phyloP scores from a whole-genome alignment of 2,113 vertebrate genomes.

The Rafetus swinhoei region DNA sequence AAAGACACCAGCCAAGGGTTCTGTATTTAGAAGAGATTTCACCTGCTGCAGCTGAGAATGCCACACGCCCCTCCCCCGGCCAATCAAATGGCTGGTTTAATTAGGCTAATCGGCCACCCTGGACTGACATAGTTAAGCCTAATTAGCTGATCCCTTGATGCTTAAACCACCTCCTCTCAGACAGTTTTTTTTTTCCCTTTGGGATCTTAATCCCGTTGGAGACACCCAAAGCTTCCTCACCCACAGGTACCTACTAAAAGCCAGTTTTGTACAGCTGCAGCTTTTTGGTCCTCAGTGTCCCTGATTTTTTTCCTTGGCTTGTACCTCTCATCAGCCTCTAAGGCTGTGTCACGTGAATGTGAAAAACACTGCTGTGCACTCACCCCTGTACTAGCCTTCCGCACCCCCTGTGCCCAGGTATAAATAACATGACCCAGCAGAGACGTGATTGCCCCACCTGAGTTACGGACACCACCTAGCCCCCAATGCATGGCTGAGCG shows the following conservation, averaged over 20 bases:
- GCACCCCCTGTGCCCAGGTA: too few species aligned
- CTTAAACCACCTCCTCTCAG: neutral
- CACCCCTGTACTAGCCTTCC: too few species aligned
- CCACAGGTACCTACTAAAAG: neutral
- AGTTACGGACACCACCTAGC: too few species aligned
- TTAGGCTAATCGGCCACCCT: neutral
- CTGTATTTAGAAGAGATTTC: neutral
- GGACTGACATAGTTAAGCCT: neutral
- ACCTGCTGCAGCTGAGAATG: fast-evolving
- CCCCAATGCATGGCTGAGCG: too few species aligned
- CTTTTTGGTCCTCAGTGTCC: too few species aligned
- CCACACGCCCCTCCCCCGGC: fast-evolving
- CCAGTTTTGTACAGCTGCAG: neutral
- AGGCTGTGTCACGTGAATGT: too few species aligned
- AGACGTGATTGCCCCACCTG: fast-evolving
- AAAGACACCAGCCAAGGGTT: neutral
- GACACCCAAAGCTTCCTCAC: neutral
- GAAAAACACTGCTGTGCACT: too few species aligned
- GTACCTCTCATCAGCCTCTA: too few species aligned
- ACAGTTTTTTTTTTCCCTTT: neutral
- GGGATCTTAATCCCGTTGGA: too few species aligned
- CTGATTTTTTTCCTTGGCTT: neutral
- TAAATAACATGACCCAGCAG: too few species aligned
- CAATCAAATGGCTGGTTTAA: neutral
- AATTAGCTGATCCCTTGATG: neutral